phyloP scores from a whole-genome alignment of 2,888 invertebrate species.

The Metopia argyrocephala region DNA sequence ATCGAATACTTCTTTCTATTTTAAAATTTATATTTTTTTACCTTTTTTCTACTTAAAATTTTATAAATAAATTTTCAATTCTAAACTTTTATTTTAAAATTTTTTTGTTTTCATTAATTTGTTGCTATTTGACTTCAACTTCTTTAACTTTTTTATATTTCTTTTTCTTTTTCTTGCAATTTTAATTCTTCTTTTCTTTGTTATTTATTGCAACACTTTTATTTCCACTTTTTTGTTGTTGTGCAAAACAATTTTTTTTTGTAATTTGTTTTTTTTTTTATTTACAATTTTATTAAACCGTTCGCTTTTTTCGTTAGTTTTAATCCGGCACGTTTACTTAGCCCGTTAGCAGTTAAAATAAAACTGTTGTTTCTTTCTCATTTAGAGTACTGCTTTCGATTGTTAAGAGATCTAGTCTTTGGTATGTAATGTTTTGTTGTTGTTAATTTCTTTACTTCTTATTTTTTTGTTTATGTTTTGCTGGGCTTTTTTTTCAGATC shows the following conservation, averaged over 20 bases:
- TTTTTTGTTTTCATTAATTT: too few species aligned
- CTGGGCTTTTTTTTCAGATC: slow-evolving; percentile 2
- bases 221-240: slow-evolving; percentile 38
- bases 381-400: neutral
- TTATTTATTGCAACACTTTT: neutral
- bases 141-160: neutral
- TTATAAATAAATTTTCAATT: too few species aligned
- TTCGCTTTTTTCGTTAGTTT: slow-evolving; percentile 1
- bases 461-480: neutral
- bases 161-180: neutral
- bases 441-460: neutral
- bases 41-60: too few species aligned
- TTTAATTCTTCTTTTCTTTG: slow-evolving; percentile 10
- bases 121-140: neutral
- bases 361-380: slow-evolving; percentile 68
- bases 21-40: too few species aligned
- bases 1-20: too few species aligned
- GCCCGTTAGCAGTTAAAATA: slow-evolving; percentile 74
- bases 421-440: neutral
- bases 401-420: slow-evolving; percentile 27
- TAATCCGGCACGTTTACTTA: slow-evolving; percentile 67
- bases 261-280: slow-evolving; percentile 17
- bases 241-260: slow-evolving; percentile 37
- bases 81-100: too few species aligned
- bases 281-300: neutral